A percentile compares a stretch with the other conserved stretches of the same genome.
phyloP scores from a whole-genome alignment of 2,113 vertebrate genomes.

The Prochilodus magdalenae region DNA sequence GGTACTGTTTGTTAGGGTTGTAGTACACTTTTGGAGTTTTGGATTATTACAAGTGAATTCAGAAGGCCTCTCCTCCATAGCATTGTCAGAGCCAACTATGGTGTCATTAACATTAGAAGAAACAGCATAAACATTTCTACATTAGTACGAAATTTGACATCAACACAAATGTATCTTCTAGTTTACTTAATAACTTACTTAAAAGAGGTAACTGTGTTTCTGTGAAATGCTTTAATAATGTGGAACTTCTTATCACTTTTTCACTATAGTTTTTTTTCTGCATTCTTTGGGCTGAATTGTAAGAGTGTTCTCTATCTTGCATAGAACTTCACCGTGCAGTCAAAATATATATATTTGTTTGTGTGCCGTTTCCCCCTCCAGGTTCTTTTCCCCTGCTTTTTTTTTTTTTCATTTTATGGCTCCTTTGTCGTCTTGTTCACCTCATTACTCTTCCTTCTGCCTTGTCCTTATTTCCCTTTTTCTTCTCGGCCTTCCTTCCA shows the following conservation, averaged over 20 bases:
- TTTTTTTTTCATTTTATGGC: not conserved
- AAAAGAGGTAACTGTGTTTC: too few relatives aligned
- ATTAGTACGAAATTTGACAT: too few relatives aligned
- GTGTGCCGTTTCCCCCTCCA: not conserved
- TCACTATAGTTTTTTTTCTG: too few relatives aligned
- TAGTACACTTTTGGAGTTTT: not conserved
- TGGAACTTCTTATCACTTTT: not conserved
- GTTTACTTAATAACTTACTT: too few relatives aligned
- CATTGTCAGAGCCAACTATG: too few relatives aligned
- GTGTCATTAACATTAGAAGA: too few relatives aligned
- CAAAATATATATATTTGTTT: not conserved
- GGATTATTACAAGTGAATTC: not conserved
- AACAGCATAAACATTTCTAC: too few relatives aligned
- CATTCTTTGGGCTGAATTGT: not conserved
- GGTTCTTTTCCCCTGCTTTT: not conserved
- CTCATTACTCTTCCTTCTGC: not conserved
- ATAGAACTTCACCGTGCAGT: not conserved
- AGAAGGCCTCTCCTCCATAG: too few relatives aligned
- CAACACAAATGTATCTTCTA: too few relatives aligned
- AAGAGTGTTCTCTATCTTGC: not conserved
- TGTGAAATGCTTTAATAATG: not conserved
- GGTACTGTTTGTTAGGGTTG: not conserved
- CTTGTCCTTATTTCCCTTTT: not conserved
- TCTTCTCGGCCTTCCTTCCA: too few relatives aligned
- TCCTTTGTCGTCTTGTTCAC: conserved; percentile 8